phyloP scores from a whole-genome alignment of 2,888 invertebrate species.

The Catocala fraxini region DNA sequence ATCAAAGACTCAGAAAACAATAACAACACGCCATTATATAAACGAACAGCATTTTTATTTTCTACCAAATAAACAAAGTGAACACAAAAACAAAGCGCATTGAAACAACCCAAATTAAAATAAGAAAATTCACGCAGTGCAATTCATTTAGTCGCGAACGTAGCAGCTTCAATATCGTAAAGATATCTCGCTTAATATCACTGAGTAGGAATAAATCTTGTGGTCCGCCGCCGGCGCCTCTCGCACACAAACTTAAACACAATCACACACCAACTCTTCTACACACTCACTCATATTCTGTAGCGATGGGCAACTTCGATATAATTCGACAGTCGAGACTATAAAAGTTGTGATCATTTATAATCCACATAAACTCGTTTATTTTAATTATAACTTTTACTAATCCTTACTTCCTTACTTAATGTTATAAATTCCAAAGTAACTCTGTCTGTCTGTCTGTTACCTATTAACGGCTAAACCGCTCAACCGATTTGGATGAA shows the following conservation, averaged over 20 bases:
- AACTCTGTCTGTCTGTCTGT: no score
- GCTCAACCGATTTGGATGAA: no score
- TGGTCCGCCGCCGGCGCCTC: slow-evolving; percentile 20
- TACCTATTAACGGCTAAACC: no score
- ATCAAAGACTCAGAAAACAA: no score
- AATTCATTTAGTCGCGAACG: slow-evolving; percentile 9
- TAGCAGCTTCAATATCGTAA: slow-evolving; percentile 14
- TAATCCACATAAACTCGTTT: no score
- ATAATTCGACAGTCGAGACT: no score
- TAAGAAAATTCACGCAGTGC: slow-evolving; percentile 9
- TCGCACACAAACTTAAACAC: slow-evolving; percentile 7
- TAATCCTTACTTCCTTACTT: no score
- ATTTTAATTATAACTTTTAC: no score
- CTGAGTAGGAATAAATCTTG: slow-evolving; percentile 40
- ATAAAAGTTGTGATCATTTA: no score
- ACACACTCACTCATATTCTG: not conserved
- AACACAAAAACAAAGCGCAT: not conserved
- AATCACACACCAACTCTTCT: not conserved
- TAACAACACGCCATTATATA: no score
- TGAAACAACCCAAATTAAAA: slow-evolving; percentile 10
- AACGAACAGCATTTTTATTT: not conserved
- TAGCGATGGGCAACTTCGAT: no score
- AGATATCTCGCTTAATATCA: slow-evolving; percentile 35
- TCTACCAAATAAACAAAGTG: not conserved
- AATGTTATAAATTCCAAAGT: no score